Evolutionary conservation across 2,113 vertebrate genomes (phyloP).

Genomic region (Haemorhous mexicanus): DNA sequence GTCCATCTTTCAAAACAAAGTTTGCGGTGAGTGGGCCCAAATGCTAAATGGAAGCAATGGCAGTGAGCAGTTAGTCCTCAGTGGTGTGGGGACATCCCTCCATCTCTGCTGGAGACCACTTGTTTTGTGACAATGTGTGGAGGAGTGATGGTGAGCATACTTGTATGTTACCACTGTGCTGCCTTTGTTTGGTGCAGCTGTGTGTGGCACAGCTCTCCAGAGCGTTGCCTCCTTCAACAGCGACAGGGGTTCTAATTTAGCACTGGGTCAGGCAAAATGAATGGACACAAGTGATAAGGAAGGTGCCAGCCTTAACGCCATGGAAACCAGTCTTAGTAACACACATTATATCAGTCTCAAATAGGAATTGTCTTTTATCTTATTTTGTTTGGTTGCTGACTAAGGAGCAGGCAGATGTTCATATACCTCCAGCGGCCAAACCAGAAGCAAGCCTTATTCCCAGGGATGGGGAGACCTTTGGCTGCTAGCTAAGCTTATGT

Average conservation of each 20-base stretch:
- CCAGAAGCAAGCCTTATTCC: neutral
- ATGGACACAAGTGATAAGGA: neutral
- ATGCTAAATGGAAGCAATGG: neutral
- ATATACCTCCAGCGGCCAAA: neutral
- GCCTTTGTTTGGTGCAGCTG: neutral
- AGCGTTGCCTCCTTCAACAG: neutral
- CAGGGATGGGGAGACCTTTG: accelerated
- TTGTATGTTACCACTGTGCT: neutral
- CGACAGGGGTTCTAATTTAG: accelerated
- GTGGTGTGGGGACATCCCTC: neutral
- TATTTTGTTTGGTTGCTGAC: neutral
- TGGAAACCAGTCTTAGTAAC: neutral
- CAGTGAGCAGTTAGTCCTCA: neutral
- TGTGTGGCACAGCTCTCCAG: neutral
- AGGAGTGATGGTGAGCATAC: neutral
- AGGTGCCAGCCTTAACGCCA: neutral
- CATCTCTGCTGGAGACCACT: neutral
- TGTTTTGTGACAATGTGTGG: neutral
- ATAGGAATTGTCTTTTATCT: neutral
- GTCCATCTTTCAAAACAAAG: neutral
- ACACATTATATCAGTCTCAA: neutral
- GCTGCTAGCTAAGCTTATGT: neutral
- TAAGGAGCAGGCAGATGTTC: neutral
- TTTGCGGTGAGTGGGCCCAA: neutral
- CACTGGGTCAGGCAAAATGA: neutral